phyloP scores from a whole-genome alignment of 1,140 invertebrate genomes.

The Leptonema lineaticorne region DNA sequence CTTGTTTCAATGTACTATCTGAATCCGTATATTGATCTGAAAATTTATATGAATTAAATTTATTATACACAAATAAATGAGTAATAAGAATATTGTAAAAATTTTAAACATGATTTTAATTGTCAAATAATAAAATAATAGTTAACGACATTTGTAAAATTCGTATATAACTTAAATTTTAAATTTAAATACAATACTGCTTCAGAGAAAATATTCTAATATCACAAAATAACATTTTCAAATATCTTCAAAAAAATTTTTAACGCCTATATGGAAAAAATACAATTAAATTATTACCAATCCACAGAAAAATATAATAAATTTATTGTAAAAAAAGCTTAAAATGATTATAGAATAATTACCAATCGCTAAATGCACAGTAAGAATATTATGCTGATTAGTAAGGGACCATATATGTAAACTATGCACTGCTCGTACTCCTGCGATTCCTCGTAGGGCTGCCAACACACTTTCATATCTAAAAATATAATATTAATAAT shows the following conservation, averaged over 20 bases:
- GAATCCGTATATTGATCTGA: slow-evolving; percentile 41
- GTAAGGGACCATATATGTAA: slow-evolving; percentile 81
- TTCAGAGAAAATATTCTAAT: no score
- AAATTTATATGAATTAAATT: no score
- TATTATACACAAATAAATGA: not conserved
- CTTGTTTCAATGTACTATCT: slow-evolving; percentile 36
- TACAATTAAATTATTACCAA: not conserved
- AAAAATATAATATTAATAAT: not conserved
- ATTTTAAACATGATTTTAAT: no score
- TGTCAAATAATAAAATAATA: no score
- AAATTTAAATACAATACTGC: no score
- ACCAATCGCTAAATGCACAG: slow-evolving; percentile 77
- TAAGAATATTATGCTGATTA: slow-evolving; percentile 67
- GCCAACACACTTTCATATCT: slow-evolving; percentile 51
- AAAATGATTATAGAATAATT: slow-evolving; percentile 42
- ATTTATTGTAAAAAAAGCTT: not conserved
- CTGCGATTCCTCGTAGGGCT: slow-evolving; percentile 61
- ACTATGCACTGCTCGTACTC: slow-evolving; percentile 76
- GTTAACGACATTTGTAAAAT: no score
- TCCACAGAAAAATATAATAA: not conserved
- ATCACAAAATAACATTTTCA: no score
- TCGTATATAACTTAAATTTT: no score
- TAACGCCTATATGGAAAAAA: not conserved
- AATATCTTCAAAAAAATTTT: no score
- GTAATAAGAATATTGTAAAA: no score